Evolutionary conservation across 1,140 invertebrate genomes (phyloP).

Genomic region (Pseudomyrmex gracilis): DNA sequence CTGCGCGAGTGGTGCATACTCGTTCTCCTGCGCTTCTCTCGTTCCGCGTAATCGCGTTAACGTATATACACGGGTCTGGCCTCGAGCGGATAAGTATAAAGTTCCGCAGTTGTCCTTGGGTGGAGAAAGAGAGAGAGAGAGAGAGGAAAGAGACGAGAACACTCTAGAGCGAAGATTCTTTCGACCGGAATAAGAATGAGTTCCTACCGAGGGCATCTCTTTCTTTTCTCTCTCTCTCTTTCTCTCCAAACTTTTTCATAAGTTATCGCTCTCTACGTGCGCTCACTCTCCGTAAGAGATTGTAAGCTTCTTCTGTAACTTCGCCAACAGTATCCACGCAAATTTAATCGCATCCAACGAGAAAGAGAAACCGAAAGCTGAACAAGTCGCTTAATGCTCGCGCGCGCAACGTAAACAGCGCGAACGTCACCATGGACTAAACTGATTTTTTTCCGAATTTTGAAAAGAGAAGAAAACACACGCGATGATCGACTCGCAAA

Average conservation of each 20-base stretch:
- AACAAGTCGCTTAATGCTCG: too few species aligned
- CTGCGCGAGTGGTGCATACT: background rate
- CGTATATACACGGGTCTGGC: background rate
- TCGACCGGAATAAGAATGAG: conserved; percentile 56
- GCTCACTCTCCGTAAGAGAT: conserved; percentile 16
- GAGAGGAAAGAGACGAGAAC: conserved; percentile 3
- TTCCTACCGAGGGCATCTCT: background rate
- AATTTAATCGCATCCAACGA: conserved; percentile 54
- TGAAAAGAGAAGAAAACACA: background rate
- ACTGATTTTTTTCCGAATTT: background rate
- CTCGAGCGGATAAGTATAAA: conserved; percentile 34
- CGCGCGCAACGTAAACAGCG: too few species aligned
- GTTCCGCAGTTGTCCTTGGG: conserved; percentile 50
- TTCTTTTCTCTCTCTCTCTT: too few species aligned
- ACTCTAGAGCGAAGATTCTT: conserved; percentile 43
- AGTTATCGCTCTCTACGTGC: conserved; percentile 32
- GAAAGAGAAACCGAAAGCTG: too few species aligned
- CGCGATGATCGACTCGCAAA: background rate
- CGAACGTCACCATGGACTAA: conserved; percentile 5
- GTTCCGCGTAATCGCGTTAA: conserved; percentile 47
- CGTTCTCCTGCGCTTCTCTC: conserved; percentile 17
- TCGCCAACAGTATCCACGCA: conserved; percentile 41
- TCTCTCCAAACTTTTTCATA: conserved; percentile 11
- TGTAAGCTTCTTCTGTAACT: conserved; percentile 36
- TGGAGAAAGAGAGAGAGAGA: too few species aligned